These are phyloP conservation scores for Megalops cyprinoides DNA, from an alignment of 2,797 vertebrate genomes.

Conservation along the genomic window DNA sequence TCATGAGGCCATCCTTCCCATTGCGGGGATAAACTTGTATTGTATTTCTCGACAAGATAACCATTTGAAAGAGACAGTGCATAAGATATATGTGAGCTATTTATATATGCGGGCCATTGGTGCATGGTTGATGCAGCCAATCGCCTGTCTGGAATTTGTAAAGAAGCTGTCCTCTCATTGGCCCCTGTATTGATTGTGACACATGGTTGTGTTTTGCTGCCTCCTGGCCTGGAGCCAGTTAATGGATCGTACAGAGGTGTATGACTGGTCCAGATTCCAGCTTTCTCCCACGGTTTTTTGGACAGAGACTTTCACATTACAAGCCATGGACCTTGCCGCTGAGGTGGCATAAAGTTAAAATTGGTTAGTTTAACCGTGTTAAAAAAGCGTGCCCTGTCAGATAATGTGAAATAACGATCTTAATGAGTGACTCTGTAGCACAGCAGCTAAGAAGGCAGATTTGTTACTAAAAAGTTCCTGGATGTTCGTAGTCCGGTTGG, in stretches of 20 bases:
- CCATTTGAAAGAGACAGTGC: too few relatives aligned
- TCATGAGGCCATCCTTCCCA: too few relatives aligned
- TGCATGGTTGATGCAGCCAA: too few relatives aligned
- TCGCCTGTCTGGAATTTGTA: too few relatives aligned
- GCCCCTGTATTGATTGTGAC: slow-evolving; percentile 7
- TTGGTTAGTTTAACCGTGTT: background rate
- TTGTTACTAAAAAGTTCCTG: background rate
- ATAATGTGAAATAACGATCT: background rate
- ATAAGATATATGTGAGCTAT: too few relatives aligned
- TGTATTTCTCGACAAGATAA: too few relatives aligned
- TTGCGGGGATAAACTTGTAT: too few relatives aligned
- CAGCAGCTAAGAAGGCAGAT: background rate
- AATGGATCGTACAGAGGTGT: background rate
- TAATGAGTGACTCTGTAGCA: background rate
- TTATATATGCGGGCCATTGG: too few relatives aligned
- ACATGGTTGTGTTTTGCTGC: background rate
- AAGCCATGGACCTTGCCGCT: too few relatives aligned
- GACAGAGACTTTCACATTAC: background rate
- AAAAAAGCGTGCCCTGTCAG: too few relatives aligned
- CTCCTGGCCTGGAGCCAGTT: slow-evolving; percentile 5
- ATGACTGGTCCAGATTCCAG: slow-evolving; percentile 8
- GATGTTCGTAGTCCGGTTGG: background rate
- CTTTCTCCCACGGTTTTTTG: background rate
- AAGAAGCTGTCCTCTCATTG: background rate
- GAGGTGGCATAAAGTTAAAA: background rate